Percentiles rank a stretch among this genome's conserved stretches.
Evolutionary conservation across 1,140 invertebrate genomes (phyloP).

Genomic region (Muscidifurax raptorellus): DNA sequence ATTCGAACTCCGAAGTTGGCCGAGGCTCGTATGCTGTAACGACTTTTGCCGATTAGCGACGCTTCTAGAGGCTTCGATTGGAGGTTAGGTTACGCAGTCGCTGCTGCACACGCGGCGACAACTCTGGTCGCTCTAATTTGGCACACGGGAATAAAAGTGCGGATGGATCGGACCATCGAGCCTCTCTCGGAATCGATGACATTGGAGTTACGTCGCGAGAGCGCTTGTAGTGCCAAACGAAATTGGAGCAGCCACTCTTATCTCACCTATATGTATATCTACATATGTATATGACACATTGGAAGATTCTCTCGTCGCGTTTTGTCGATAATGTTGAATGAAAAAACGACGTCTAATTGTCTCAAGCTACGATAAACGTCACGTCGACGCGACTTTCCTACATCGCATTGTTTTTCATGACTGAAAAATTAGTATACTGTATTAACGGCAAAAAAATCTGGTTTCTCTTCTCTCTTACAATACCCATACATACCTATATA

Average conservation of each 20-base stretch:
- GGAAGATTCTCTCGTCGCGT: neutral
- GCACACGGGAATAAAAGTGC: neutral
- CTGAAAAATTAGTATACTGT: no score
- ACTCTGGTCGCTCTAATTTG: neutral
- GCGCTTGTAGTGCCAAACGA: neutral
- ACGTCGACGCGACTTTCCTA: neutral
- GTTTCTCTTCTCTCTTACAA: neutral
- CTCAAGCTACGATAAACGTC: neutral
- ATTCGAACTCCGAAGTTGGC: no score
- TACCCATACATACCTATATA: neutral
- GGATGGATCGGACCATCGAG: neutral
- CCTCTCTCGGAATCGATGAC: neutral
- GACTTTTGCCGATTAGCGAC: neutral
- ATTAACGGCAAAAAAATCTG: no score
- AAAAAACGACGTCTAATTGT: neutral
- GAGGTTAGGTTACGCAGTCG: neutral
- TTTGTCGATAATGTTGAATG: neutral
- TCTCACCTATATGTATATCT: neutral
- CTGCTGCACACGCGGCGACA: neutral
- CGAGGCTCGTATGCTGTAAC: no score
- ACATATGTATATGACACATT: neutral
- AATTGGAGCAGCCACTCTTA: neutral
- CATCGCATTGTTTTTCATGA: neutral
- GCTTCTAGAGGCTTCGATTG: neutral
- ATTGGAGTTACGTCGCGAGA: neutral